phyloP scores from a whole-genome alignment of 2,113 vertebrate genomes.

The Sylvia atricapilla region DNA sequence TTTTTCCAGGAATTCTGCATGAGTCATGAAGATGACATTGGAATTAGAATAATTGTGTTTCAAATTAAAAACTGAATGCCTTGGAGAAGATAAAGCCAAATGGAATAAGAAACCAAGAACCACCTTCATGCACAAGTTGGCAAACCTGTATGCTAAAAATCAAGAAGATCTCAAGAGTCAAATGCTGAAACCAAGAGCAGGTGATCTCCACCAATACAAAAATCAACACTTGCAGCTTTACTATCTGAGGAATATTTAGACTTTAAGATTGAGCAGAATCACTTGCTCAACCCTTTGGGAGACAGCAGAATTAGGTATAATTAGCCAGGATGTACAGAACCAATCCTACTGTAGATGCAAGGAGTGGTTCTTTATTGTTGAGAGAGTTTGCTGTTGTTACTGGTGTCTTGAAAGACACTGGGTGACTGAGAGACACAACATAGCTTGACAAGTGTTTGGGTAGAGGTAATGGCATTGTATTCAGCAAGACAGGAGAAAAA shows the following conservation, averaged over 20 bases:
- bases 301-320: neutral
- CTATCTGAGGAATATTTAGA: neutral
- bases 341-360: neutral
- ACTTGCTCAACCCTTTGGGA: neutral
- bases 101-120: neutral
- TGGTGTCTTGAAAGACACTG: neutral
- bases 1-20: neutral
- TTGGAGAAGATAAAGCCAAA: neutral
- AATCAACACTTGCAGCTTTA: neutral
- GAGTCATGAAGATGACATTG: neutral
- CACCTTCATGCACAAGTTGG: neutral
- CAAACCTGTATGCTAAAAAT: neutral
- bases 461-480: neutral
- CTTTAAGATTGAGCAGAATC: neutral
- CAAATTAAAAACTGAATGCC: neutral
- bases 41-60: neutral
- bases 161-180: neutral
- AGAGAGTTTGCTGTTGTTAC: neutral
- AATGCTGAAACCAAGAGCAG: fast-evolving
- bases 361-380: neutral
- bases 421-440: neutral
- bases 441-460: neutral
- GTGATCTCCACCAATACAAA: neutral
- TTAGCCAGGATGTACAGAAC: neutral
- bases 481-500: neutral